phyloP scores from a whole-genome alignment of 2,113 vertebrate species.

The Butastur rufipennis region DNA sequence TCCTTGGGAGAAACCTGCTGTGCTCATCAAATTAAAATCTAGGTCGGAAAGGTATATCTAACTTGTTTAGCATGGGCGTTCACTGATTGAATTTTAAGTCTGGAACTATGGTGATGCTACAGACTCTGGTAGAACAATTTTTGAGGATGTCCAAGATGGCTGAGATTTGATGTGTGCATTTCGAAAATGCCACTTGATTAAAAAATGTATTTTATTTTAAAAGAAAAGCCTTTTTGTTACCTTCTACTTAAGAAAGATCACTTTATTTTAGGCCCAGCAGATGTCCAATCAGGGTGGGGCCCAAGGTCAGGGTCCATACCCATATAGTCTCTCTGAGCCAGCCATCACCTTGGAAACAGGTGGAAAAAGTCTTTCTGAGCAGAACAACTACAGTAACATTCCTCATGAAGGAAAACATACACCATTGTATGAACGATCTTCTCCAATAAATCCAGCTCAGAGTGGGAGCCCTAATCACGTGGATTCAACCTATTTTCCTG shows the following conservation, averaged over 20 bases:
- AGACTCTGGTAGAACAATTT: neutral
- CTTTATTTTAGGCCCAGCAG: conserved; percentile 72
- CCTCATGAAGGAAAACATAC: conserved; percentile 91
- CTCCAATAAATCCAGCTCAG: conserved; percentile 82
- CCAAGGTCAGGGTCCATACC: conserved; percentile 79
- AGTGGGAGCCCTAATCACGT: conserved; percentile 83
- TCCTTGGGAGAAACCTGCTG: neutral
- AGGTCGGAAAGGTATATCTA: neutral
- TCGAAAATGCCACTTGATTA: neutral
- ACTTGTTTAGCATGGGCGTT: neutral
- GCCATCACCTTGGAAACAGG: conserved; percentile 74
- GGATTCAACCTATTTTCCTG: conserved; percentile 82
- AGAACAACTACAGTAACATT: conserved; percentile 91
- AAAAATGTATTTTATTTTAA: neutral
- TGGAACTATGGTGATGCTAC: neutral
- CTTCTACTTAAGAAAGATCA: neutral
- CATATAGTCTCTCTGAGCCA: conserved; percentile 77
- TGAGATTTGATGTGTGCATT: neutral
- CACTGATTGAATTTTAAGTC: neutral
- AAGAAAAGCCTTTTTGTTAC: neutral
- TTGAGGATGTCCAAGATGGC: neutral
- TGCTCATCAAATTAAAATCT: neutral
- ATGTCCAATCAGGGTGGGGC: conserved; percentile 73
- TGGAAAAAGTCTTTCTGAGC: conserved; percentile 81
- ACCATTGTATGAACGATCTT: conserved; percentile 91